Conservation (phyloP, 30 jellyfish, hydroid and myxozoan genomes). For the Cassiopea xamachana region DNA sequence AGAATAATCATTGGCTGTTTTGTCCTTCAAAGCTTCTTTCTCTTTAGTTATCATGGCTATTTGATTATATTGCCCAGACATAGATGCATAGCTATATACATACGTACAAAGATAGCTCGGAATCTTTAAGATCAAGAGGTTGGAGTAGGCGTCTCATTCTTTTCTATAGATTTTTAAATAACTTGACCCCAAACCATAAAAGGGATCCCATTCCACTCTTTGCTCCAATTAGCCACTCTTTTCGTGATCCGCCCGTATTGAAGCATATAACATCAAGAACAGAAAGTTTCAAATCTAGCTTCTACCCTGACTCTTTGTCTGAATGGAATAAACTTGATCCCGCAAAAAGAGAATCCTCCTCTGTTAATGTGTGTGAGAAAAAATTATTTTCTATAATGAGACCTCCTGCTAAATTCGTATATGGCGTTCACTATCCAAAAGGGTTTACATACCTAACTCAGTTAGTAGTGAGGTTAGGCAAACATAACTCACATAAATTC, state of each 20-base stretch:
- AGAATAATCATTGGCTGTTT: too few species aligned
- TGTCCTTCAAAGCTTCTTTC: too few species aligned
- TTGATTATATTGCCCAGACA: too few species aligned
- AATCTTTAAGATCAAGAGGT: neutral
- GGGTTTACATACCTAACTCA: neutral
- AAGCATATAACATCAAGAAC: neutral
- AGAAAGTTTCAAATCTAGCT: constrained; percentile 6
- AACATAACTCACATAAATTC: neutral
- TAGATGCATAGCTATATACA: too few species aligned
- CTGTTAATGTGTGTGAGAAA: neutral
- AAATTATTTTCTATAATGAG: neutral
- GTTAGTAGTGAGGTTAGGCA: neutral
- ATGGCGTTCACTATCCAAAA: neutral
- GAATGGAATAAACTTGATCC: constrained; percentile 34
- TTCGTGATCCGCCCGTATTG: neutral
- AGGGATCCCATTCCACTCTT: constrained; percentile 1
- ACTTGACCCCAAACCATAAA: neutral
- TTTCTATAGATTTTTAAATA: neutral
- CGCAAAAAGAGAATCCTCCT: constrained; percentile 14
- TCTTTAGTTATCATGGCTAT: too few species aligned
- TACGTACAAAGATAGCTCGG: neutral
- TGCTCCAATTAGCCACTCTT: neutral
- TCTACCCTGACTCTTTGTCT: constrained; percentile 38
- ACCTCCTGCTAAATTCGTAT: constrained; percentile 25
- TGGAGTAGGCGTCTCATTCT: neutral